Base-by-base conservation (phyloP, 2,888 invertebrate species). In the Nezara viridula region DNA sequence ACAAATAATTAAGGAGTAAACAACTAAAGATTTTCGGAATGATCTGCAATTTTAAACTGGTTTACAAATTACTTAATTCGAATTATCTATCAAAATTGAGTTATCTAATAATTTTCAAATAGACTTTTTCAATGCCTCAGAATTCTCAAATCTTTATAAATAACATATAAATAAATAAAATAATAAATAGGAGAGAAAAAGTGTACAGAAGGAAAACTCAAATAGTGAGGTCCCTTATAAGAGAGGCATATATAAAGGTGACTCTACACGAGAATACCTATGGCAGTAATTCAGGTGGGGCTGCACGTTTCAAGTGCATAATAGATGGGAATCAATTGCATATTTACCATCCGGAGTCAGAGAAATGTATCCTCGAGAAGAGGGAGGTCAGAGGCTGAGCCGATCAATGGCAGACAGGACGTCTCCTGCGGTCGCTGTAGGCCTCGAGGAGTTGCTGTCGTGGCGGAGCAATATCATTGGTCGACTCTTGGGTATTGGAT, bases 351-450 rank as follows among this genome's bases (percentile, higher is more conserved):
- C 6, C 19, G 7, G 66, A 73, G 66, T 5, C 27, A 27, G 60
- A 27, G 12, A 37, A 21, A 73, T 73, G 32, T 73, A 73, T 37
- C 66, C 60, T 60, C 32, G 32, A 73, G 37, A 32, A 73, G 66
- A 73, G 66, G 21, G 66, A 73, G 66, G 66, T 73, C 66, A 37
- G 66, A 73, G 66, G 32, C 66, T 73, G 66, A 24, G 66, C 7
- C 37, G 66, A 73, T 73, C 66, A 73, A 73, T 73, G 66, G 66
- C 66, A 73, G 66, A 73, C 66, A 32, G 66, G 32, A 73, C 66
- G 66, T 73, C 66, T 73, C 66, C 66, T 32, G 32, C 1, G 19
- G 32, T 73, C 32, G 32, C 32, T 1, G 21, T 73, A 37, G 37
- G 66, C 66, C 9, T 37, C 14, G 60, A 16, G 16, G 27, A 27